Evolutionary conservation across 1,140 invertebrate genomes (phyloP), one percentile per base, ranked within the genome.

Genomic region (Drosophila nannoptera): DNA sequence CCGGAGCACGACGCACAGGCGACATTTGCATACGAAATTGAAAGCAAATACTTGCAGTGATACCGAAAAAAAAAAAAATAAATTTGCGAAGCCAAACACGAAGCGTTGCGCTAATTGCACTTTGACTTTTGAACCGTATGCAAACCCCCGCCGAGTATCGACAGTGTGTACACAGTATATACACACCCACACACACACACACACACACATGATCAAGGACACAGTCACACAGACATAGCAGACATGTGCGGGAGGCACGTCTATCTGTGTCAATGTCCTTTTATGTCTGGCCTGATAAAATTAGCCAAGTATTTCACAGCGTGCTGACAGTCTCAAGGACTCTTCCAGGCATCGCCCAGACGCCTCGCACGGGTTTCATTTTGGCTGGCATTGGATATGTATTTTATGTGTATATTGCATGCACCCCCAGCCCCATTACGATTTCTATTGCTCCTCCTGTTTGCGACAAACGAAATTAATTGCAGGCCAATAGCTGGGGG

Each of bases 11-110:
- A 22, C 22, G 22, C 22, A 22, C 22, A 50, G 16, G 64, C 66
- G 70, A 86, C 76, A 86, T 86, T 84, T 84, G 76, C 80, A 86
- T 86, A 77, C 69, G 77, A 86, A 86, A 84, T 84, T 84, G 76
- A 84, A 84, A 84, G 78, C 59, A 84, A 84, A 84, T 84, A 80
- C 86, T 84, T 84, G 77, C 69, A 71, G 45, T 77, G 73, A 86
- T 77, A 86, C 64, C 12, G 56, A 49, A 60, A 65, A 60, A 62
- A 67, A 43, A 46, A 43, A 55, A 52, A 35, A 12, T 45, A 64
- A 50, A 56, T 29, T 33, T 49, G 4, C 4, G 22, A 29, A 22
- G 31, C 29, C 46, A 49, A 56, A 50, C 42, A 60, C 22, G 72
- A 22, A 32, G 36, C 52, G 46, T 55, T 64, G 61, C 55, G 73